Conservation (phyloP, 2,888 invertebrate genomes). For the Petrolisthes cinctipes region DNA sequence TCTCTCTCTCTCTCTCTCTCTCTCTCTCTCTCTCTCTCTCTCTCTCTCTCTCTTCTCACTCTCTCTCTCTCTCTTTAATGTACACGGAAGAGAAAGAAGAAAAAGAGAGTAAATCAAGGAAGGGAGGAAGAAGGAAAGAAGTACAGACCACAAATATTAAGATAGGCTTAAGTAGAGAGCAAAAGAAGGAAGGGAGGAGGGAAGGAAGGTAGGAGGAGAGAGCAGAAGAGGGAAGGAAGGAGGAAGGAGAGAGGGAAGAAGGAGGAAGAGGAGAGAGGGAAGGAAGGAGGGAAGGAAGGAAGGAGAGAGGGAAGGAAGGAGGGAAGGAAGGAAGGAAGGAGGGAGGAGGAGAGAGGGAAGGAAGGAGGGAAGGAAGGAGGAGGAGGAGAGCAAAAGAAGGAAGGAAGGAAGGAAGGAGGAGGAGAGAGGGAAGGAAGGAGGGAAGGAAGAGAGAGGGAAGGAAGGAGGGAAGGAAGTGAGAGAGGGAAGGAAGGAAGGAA, state of each 20-base stretch:
- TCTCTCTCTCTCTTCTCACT: background rate
- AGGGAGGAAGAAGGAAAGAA: background rate
- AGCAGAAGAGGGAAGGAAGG: background rate
- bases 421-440: background rate
- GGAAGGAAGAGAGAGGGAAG: background rate
- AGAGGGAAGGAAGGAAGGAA: background rate
- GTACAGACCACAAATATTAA: background rate
- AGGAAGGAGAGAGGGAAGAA: background rate
- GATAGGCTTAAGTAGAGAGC: background rate
- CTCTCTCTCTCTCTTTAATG: background rate
- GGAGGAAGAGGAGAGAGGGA: background rate
- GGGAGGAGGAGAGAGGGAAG: background rate
- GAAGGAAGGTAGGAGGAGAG: background rate
- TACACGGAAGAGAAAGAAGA: background rate
- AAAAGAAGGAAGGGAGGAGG: background rate
- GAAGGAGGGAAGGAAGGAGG: background rate
- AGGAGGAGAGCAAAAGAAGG: background rate
- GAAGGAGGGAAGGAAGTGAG: background rate
- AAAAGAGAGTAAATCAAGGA: background rate
- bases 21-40: conserved; percentile 7
- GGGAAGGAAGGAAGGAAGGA: background rate
- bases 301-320: background rate
- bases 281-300: background rate
- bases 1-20: background rate
- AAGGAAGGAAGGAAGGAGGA: background rate